Percentiles rank a stretch among this genome's conserved stretches.
Conservation (phyloP, 1,140 invertebrate genomes). For the Penaeus indicus region DNA sequence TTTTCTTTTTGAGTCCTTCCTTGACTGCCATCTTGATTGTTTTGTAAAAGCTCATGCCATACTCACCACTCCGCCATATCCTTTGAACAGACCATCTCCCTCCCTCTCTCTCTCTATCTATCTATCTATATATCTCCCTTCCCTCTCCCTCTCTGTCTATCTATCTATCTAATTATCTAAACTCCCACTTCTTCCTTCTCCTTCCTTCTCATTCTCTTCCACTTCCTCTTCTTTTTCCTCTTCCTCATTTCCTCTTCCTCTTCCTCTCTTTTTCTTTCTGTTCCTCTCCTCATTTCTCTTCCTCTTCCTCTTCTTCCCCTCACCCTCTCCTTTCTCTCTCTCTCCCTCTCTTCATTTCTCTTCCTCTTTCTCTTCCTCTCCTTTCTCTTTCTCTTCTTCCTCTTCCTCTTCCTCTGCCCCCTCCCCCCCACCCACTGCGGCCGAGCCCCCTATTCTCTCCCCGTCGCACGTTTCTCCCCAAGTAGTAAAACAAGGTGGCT, state of each 20-base stretch:
- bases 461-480: constrained; percentile 22
- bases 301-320: background rate
- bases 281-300: background rate
- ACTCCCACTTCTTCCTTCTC: background rate
- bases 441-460: background rate
- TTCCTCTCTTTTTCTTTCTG: background rate
- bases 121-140: background rate
- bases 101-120: background rate
- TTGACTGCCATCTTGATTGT: background rate
- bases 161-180: background rate
- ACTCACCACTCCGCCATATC: constrained; percentile 24
- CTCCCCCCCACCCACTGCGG: background rate
- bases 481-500: constrained; percentile 56
- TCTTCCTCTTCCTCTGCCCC: background rate
- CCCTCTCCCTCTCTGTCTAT: background rate
- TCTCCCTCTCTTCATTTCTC: background rate
- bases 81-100: background rate
- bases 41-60: constrained; percentile 8
- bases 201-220: background rate
- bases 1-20: background rate
- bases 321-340: background rate
- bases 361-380: background rate
- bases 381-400: background rate
- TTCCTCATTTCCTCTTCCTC: background rate
- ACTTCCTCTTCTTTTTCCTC: background rate